Conservation (phyloP, 1,140 invertebrate species). For the honey bee (Apis mellifera) region DNA sequence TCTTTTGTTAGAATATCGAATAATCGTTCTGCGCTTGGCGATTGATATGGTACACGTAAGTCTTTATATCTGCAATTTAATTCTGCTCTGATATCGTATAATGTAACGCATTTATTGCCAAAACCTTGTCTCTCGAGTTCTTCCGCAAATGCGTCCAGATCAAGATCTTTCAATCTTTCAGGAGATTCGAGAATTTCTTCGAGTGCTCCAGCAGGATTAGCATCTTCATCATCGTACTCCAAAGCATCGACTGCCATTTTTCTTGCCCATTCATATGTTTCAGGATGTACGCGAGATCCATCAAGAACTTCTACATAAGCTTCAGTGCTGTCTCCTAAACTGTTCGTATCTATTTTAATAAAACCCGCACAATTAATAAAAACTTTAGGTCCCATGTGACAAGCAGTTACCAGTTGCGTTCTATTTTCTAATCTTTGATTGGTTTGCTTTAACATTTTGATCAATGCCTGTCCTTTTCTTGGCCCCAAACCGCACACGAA, state of each 20-base stretch:
- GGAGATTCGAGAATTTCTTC: conserved; percentile 98
- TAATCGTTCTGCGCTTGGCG: conserved; percentile 91
- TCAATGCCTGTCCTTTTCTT: conserved; percentile 94
- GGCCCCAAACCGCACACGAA: conserved; percentile 99
- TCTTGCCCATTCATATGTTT: conserved; percentile 99
- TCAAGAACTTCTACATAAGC: conserved; percentile 98
- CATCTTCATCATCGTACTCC: conserved; percentile 98
- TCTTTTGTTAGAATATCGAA: conserved; percentile 99
- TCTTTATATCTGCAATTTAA: conserved; percentile 98
- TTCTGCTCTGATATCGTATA: conserved; percentile 98
- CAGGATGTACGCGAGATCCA: conserved; percentile 98
- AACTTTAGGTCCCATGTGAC: conserved; percentile 98
- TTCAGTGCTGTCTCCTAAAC: conserved; percentile 95
- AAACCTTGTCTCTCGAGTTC: conserved; percentile 97
- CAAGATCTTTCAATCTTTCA: conserved; percentile 96
- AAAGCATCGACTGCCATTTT: conserved; percentile 99
- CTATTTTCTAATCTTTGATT: conserved; percentile 97
- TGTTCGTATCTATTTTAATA: conserved; percentile 98
- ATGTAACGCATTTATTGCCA: conserved; percentile 97
- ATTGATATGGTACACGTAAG: conserved; percentile 89
- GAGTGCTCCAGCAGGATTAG: conserved; percentile 97
- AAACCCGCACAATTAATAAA: conserved; percentile 99
- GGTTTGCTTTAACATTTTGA: conserved; percentile 96
- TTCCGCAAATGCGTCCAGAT: conserved; percentile 99
- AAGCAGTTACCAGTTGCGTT: conserved; percentile 96